A percentile compares a stretch with the other conserved stretches of the same genome.
These are phyloP conservation scores for Pomacea canaliculata DNA, from an alignment of 2,888 invertebrate genomes.

Conservation along the genomic window DNA sequence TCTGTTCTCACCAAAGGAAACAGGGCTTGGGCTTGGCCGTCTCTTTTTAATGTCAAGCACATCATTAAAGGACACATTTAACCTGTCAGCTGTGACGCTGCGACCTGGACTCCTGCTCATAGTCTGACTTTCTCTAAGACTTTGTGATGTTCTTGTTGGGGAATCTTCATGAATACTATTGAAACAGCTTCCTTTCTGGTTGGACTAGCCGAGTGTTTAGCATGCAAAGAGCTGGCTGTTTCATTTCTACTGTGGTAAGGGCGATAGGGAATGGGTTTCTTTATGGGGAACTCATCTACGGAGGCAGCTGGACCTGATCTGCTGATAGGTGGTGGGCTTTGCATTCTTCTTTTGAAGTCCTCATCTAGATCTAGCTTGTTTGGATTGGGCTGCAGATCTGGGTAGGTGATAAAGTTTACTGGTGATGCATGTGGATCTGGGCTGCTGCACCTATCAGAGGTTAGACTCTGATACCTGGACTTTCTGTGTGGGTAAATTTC, in stretches of 20 bases:
- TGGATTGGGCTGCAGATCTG: constrained; percentile 32
- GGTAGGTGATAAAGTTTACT: constrained; percentile 23
- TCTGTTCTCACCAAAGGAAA: constrained; percentile 9
- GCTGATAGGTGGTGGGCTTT: background rate
- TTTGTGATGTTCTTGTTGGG: background rate
- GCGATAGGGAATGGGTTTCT: constrained; percentile 18
- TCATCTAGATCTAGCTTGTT: constrained; percentile 23
- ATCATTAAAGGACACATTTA: constrained; percentile 19
- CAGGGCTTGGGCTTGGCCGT: constrained; percentile 15
- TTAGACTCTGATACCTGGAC: constrained; percentile 18
- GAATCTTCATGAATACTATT: background rate
- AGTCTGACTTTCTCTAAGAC: constrained; percentile 6
- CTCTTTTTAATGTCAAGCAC: constrained; percentile 14
- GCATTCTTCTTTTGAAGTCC: background rate
- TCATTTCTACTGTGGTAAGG: constrained; percentile 1
- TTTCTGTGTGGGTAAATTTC: constrained; percentile 60
- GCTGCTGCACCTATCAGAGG: constrained; percentile 8
- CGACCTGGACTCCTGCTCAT: constrained; percentile 7
- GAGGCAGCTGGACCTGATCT: constrained; percentile 2
- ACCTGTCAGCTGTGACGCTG: constrained; percentile 4
- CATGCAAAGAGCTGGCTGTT: background rate
- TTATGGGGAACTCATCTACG: background rate
- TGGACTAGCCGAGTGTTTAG: background rate
- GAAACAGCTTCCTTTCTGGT: background rate
- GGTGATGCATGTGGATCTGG: constrained; percentile 7